Percentiles rank a stretch among this genome's conserved stretches.
Evolutionary conservation across 2,113 vertebrate species (phyloP).

Genomic region (Seriola rivoliana): DNA sequence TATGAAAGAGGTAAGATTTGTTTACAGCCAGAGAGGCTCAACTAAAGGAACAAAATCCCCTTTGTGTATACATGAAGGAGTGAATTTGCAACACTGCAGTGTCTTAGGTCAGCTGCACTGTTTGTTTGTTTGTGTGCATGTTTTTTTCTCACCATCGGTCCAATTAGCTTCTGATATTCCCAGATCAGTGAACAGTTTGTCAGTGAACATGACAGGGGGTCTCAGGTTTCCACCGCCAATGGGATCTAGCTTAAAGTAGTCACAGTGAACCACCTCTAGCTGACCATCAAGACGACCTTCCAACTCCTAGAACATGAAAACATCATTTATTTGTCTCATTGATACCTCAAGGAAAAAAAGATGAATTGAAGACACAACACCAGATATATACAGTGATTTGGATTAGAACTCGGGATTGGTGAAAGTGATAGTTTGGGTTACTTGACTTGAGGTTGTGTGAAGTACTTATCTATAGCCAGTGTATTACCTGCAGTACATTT

Average conservation of each 20-base stretch:
- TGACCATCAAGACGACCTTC: conserved; percentile 82
- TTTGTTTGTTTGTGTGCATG: background rate
- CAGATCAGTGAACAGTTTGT: conserved; percentile 88
- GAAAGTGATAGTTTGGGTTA: too few species aligned
- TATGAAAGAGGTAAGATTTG: background rate
- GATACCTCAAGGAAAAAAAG: background rate
- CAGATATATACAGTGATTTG: background rate
- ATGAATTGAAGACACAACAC: background rate
- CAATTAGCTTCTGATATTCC: conserved; percentile 88
- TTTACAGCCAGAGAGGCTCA: background rate
- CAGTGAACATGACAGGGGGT: conserved; percentile 84
- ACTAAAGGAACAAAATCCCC: background rate
- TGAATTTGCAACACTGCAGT: background rate
- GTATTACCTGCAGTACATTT: too few species aligned
- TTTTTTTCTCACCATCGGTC: conserved; percentile 81
- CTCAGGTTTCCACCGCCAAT: conserved; percentile 67
- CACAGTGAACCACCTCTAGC: conserved; percentile 89
- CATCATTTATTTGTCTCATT: background rate
- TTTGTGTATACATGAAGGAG: background rate
- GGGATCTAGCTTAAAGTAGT: conserved; percentile 92
- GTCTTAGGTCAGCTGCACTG: background rate
- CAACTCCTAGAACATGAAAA: conserved; percentile 83
- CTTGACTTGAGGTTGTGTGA: too few species aligned
- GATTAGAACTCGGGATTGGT: background rate
- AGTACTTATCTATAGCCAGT: too few species aligned